A percentile compares a stretch with the other conserved stretches of the same genome.
These are phyloP conservation scores for Lasioglossum morio DNA, from an alignment of 2,888 invertebrate genomes.

Conservation along the genomic window DNA sequence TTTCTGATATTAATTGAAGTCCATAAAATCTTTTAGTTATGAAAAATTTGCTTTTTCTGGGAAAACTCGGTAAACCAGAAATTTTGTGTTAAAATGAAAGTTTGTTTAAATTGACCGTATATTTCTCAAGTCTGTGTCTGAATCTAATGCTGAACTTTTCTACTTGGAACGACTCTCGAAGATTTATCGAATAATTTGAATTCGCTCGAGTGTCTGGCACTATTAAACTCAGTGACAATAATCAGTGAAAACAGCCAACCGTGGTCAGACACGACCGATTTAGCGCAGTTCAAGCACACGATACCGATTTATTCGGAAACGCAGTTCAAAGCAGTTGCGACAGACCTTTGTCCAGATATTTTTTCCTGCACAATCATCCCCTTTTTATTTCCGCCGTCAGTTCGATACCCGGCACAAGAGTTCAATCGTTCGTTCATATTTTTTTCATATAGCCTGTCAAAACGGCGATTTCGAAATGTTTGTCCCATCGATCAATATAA, in stretches of 20 bases:
- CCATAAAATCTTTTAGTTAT: neutral
- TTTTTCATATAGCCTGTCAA: slow-evolving; percentile 4
- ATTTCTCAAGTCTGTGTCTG: neutral
- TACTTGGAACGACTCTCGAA: neutral
- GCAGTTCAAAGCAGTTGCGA: neutral
- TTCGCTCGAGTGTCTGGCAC: no score
- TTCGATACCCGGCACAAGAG: slow-evolving; percentile 1
- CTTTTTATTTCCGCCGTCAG: slow-evolving; percentile 9
- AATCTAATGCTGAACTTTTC: neutral
- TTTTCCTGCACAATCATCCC: neutral
- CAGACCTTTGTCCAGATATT: neutral
- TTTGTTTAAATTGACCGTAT: neutral
- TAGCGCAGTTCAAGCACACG: neutral
- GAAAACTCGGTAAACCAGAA: neutral
- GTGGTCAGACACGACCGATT: neutral
- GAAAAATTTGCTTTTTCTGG: neutral
- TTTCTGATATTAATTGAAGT: neutral
- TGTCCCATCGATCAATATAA: neutral
- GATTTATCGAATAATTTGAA: neutral
- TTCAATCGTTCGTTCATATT: slow-evolving; percentile 4
- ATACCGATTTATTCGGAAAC: neutral
- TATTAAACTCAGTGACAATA: neutral
- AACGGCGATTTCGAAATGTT: neutral
- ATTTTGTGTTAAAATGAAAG: no score
- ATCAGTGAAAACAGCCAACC: neutral